phyloP scores from a whole-genome alignment of 37 sponge, comb jelly and placozoan species.

The Corticium candelabrum region DNA sequence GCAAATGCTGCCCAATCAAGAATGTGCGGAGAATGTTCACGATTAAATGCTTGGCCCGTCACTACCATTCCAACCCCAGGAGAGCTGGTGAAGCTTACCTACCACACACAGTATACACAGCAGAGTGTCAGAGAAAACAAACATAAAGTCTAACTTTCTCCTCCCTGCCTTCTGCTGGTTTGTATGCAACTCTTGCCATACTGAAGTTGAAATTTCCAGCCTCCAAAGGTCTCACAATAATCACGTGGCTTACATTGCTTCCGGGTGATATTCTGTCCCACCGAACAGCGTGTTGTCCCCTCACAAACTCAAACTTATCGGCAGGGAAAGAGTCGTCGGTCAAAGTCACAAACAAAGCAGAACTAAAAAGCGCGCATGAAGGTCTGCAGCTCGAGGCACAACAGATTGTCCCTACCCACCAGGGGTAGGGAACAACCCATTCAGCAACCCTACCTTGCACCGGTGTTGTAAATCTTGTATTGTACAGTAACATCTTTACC shows the following conservation, averaged over 20 bases:
- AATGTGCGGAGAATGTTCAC: constrained; percentile 52
- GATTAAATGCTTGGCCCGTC: constrained; percentile 43
- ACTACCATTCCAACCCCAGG: constrained; percentile 45
- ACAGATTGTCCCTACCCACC: background rate
- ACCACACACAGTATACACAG: background rate
- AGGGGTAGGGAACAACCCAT: background rate
- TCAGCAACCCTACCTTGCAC: constrained; percentile 42
- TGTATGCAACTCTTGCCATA: constrained; percentile 54
- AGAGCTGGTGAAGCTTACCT: constrained; percentile 64
- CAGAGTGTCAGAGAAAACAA: background rate
- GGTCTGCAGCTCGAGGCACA: background rate
- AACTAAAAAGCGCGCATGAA: constrained; percentile 20
- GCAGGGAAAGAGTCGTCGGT: constrained; percentile 40
- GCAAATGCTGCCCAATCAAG: constrained; percentile 83
- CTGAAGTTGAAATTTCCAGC: constrained; percentile 66
- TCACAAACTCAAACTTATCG: constrained; percentile 31
- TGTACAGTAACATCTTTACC: constrained; percentile 72
- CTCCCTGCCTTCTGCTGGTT: constrained; percentile 7
- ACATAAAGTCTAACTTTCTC: constrained; percentile 9
- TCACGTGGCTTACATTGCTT: constrained; percentile 62
- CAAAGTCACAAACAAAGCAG: constrained; percentile 40
- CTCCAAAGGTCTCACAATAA: constrained; percentile 37
- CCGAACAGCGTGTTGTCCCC: constrained; percentile 29
- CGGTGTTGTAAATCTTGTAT: constrained; percentile 71
- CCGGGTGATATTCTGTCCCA: constrained; percentile 64